Evolutionary conservation across 2,113 vertebrate genomes (phyloP), one percentile per base, ranked within the genome.

Genomic region (Dicaeum eximium): DNA sequence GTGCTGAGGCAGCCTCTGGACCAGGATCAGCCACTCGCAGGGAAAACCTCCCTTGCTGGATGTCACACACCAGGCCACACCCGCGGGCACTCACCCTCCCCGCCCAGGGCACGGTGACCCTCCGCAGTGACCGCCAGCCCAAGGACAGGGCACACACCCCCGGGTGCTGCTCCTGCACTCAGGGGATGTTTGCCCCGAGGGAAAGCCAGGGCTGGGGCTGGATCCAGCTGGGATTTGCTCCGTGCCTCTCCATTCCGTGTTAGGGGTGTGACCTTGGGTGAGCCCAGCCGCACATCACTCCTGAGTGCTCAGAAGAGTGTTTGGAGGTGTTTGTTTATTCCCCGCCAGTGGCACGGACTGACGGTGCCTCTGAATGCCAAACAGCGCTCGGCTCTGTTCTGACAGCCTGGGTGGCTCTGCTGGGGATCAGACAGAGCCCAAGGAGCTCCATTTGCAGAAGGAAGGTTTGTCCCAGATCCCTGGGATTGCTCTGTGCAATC

Each of bases 241-340:
- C 24, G 71, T 77, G 33, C 51, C 35, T 73, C 44, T 51, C 71
- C 88, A 23, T 12, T 2, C 7, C 71, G 1, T 51, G 67, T 90
- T 92, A 82, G 7, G 0, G 88, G 7, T 86, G 51, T 77, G 90
- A 88, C 95, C 95, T 94, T 97, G 94, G 77, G 9, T 6, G n/a
- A 86, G 94, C 50, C 71, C 73, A 51, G 90, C 83, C 35, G 40
- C 74, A 25, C 87, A 86, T 88, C 93, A 45, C 69, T 95, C 74
- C 87, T 62, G 56, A 25, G 57, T 1, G 2, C 88, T 92, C 70
- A 33, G 12, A 38, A 93, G 54, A n/a, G n/a, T n/a, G n/a, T n/a
- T n/a, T n/a, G n/a, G 64, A 88, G 71, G 33, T 37, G 38, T 95
- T 95, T 96, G 90, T 94, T 95, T 95, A 94, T 93, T 95, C 92